Evolutionary conservation across 2,888 invertebrate species (phyloP).

Genomic region (Chouioia cunea): DNA sequence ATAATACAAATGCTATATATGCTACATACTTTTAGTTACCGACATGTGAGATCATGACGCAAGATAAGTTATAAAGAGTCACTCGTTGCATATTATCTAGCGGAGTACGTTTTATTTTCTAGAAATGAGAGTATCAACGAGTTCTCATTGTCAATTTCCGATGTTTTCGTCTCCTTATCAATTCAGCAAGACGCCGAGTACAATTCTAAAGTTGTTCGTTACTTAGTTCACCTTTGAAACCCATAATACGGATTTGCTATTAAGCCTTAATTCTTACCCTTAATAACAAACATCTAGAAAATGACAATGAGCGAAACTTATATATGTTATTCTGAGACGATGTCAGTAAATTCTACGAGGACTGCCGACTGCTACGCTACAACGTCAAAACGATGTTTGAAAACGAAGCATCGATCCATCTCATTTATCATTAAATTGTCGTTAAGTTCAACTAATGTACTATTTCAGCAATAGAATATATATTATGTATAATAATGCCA

Average conservation of each 20-base stretch:
- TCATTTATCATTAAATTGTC: slow-evolving; percentile 38
- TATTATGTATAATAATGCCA: slow-evolving; percentile 37
- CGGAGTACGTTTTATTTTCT: slow-evolving; percentile 47
- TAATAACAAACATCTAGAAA: slow-evolving; percentile 49
- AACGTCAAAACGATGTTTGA: slow-evolving; percentile 47
- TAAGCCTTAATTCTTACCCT: too few species aligned
- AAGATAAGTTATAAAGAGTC: slow-evolving; percentile 55
- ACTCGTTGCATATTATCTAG: slow-evolving; percentile 48
- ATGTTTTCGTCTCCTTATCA: slow-evolving; percentile 29
- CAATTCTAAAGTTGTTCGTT: too few species aligned
- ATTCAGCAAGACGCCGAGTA: background rate
- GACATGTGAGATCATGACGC: slow-evolving; percentile 57
- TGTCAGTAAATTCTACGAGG: slow-evolving; percentile 54
- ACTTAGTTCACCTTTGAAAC: too few species aligned
- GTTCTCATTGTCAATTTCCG: slow-evolving; percentile 58
- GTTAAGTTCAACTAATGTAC: slow-evolving; percentile 41
- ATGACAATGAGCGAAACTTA: slow-evolving; percentile 54
- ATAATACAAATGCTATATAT: slow-evolving; percentile 62
- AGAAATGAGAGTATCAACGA: slow-evolving; percentile 49
- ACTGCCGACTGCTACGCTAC: slow-evolving; percentile 61
- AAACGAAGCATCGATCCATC: slow-evolving; percentile 33
- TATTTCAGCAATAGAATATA: slow-evolving; percentile 44
- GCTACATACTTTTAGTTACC: slow-evolving; percentile 64
- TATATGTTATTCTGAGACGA: slow-evolving; percentile 53
- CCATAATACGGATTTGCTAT: too few species aligned